Evolutionary conservation across 2,888 invertebrate genomes (phyloP), one percentile per base, ranked within the genome.

Genomic region (Sphecodes monilicornis): DNA sequence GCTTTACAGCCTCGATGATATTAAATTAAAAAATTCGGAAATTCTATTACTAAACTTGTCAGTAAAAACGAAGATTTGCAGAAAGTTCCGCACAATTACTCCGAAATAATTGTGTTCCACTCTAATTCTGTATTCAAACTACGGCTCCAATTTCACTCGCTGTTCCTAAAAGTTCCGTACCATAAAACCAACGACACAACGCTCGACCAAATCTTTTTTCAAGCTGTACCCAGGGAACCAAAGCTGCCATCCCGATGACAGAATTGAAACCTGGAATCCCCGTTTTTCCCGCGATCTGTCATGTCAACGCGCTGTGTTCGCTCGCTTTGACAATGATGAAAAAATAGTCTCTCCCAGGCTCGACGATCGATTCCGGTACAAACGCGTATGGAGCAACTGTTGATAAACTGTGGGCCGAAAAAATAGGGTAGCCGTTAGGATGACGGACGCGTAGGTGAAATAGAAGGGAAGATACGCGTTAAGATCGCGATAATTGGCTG

Each of bases 401-500:
- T 46, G 46, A 50, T 57, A 22, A 29, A 39, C 18, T 3, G 16
- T 2, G n/a, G 13, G 10, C 5, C 1, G 18, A 26, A 13, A 54
- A 54, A 78, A 32, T n/a, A 29, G 36, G 41, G 29, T n/a, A 22
- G 50, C n/a, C 32, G 50, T 68, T 54, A 43, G 73, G 13, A 46
- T 66, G 60, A 60, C 60, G 60, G 16, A 60, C 22, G 2, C 76
- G 39, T 50, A 6, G 8, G 18, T 22, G 18, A 13, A 43, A 43
- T 8, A 29, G 50, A 32, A 1, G 4, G 68, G 36, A 6, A 26
- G 43, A 71, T 13, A 36, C 16, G 43, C 50, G 57, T 72, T 57
- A 16, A 86, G 88, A 89, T 91, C 90, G 82, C 88, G 90, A 91
- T 92, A 92, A 92, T 92, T 92, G 91, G 90, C 88, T 85, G 83